Conservation (phyloP, 2,113 vertebrate species). For the Heterotilapia buettikoferi region DNA sequence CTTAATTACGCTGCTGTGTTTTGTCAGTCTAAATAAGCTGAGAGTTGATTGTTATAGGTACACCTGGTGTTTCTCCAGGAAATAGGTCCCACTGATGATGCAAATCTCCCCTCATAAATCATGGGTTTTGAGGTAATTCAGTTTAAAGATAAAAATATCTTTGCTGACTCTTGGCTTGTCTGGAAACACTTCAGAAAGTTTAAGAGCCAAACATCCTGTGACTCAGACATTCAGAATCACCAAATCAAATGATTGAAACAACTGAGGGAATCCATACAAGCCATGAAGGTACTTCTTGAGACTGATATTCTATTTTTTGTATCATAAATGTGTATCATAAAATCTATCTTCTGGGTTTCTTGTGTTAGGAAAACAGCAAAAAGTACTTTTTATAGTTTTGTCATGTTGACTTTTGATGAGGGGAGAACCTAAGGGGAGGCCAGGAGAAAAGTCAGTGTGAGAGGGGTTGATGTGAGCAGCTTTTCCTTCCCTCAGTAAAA, state of each 20-base stretch:
- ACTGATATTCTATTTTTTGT: background rate
- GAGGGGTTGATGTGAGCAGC: background rate
- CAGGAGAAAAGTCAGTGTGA: background rate
- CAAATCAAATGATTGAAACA: background rate
- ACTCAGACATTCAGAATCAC: background rate
- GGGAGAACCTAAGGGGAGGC: background rate
- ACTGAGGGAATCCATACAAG: background rate
- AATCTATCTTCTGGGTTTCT: background rate
- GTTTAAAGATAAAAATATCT: slow-evolving; percentile 7
- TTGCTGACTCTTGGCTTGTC: background rate
- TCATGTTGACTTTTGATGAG: background rate
- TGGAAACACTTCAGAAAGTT: background rate
- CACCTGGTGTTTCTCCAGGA: slow-evolving; percentile 2
- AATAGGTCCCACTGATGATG: background rate
- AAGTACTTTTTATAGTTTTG: background rate
- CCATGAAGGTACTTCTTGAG: background rate
- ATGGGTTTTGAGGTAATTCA: background rate
- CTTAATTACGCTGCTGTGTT: background rate
- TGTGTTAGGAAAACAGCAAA: background rate
- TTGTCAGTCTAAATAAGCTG: background rate
- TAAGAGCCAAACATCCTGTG: background rate
- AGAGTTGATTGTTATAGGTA: background rate
- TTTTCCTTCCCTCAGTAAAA: background rate
- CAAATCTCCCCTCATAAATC: slow-evolving; percentile 17
- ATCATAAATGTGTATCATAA: background rate